Percentiles rank a stretch among this genome's conserved stretches.
Conservation (phyloP, 2,888 invertebrate species). For the Spodoptera exigua region DNA sequence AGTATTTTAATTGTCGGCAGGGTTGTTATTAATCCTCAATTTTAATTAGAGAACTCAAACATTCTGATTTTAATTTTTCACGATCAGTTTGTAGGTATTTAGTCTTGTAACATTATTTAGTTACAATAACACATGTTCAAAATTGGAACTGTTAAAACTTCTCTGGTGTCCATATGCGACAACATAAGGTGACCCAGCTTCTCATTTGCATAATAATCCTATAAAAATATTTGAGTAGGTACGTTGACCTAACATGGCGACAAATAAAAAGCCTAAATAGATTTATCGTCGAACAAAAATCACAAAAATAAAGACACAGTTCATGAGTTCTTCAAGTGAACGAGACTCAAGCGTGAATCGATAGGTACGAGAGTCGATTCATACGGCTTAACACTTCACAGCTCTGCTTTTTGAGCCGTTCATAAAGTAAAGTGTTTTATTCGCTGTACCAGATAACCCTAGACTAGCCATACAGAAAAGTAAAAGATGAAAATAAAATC, state of each 20-base stretch:
- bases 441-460: conserved; percentile 6
- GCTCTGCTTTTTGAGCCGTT: conserved; percentile 9
- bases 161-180: no score
- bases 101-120: no score
- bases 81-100: no score
- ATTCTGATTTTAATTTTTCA: no score
- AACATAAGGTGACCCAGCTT: no score
- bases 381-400: conserved; percentile 21
- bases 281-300: not conserved
- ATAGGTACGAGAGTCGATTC: conserved; percentile 28
- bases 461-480: conserved; percentile 5
- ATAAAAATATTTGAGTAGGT: not conserved
- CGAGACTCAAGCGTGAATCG: conserved; percentile 29
- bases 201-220: no score
- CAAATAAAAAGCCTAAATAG: not conserved
- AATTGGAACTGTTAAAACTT: no score
- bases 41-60: no score
- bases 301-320: conserved; percentile 4
- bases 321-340: conserved; percentile 14
- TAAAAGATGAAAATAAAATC: conserved; percentile 6
- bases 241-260: not conserved
- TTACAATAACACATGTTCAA: no score
- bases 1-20: no score
- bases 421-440: conserved; percentile 14
- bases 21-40: no score